Base-by-base conservation (phyloP, 1,140 invertebrate genomes). In the Saccostrea echinata region DNA sequence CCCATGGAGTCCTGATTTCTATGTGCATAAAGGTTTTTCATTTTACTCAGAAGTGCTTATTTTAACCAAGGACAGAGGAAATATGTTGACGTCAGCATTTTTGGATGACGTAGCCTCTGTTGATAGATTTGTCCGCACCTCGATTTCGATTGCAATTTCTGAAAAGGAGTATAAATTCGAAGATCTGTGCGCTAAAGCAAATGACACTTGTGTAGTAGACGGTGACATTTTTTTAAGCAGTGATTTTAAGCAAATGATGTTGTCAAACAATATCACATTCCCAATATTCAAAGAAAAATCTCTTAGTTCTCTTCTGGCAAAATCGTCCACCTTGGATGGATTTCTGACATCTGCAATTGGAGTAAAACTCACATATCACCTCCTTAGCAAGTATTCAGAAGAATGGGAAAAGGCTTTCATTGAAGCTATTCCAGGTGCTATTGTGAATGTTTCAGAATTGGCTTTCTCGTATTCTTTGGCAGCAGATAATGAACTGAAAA, bases 401-500 rank as follows among this genome's bases (percentile, higher is more conserved):
- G 13, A 86, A 12, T 89, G 88, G 88, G 85, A 86, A 33, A 51
- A 84, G n/a, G 27, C 64, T 11, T 89, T 89, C 68, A n/a, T 86
- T 11, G 21, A 84, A n/a, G 33, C 35, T 4, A 76, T 89, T 35
- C 3, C 12, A 13, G 18, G 30, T 12, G n/a, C 84, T 33, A 57
- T 33, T 9, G 43, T 83, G 8, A 89, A 81, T 64, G 9, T 81
- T 1, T 55, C 71, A 24, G 84, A 90, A 13, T 30, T 92, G 9
- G 57, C 80, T 1, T 89, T 88, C 35, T 71, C 83, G 4, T 68
- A 86, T 18, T 90, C 91, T 0, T 35, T 89, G 12, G 90, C 90
- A n/a, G 33, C 91, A 30, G 71, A 90, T 64, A 18, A 86, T 8
- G 92, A 92, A 61, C 76, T 92, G 33, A 33, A 88, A 43, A 55